These are phyloP conservation scores for Achatina immaculata DNA, from an alignment of 1,140 invertebrate genomes.

Conservation along the genomic window DNA sequence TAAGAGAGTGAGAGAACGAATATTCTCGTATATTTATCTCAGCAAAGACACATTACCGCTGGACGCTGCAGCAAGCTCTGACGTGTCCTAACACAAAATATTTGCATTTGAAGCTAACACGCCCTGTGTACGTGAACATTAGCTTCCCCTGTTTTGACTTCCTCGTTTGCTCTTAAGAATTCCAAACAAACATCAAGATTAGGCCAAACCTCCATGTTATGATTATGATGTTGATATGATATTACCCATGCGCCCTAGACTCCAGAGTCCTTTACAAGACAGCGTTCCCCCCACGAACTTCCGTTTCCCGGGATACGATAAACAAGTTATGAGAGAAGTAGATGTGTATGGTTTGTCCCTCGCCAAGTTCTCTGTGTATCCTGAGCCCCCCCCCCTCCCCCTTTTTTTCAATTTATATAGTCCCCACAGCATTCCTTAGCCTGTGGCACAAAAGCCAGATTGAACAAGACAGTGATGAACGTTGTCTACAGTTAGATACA, in stretches of 20 bases:
- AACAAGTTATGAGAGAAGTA: not conserved
- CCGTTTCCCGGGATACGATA: not conserved
- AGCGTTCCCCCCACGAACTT: not conserved
- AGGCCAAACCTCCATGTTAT: slow-evolving; percentile 3
- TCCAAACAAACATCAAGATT: not conserved
- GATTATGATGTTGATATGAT: not conserved
- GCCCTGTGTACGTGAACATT: not conserved
- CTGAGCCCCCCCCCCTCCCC: too few species aligned
- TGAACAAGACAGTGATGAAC: too few species aligned
- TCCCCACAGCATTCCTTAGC: too few species aligned
- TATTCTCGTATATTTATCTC: too few species aligned
- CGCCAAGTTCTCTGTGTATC: not conserved
- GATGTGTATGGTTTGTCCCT: not conserved
- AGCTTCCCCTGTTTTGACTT: slow-evolving; percentile 8
- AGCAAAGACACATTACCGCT: too few species aligned
- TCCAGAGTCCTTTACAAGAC: not conserved
- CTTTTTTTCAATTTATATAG: too few species aligned
- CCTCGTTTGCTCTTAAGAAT: not conserved
- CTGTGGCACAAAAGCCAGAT: too few species aligned
- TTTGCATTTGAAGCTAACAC: not conserved
- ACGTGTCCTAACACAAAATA: not conserved
- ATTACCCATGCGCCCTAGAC: too few species aligned
- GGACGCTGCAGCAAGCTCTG: not conserved
- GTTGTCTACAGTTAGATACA: too few species aligned
- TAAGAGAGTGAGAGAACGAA: too few species aligned